Evolutionary conservation across 2,797 vertebrate genomes (phyloP), one percentile per base, ranked within the genome.

Genomic region (Spea hammondii): DNA sequence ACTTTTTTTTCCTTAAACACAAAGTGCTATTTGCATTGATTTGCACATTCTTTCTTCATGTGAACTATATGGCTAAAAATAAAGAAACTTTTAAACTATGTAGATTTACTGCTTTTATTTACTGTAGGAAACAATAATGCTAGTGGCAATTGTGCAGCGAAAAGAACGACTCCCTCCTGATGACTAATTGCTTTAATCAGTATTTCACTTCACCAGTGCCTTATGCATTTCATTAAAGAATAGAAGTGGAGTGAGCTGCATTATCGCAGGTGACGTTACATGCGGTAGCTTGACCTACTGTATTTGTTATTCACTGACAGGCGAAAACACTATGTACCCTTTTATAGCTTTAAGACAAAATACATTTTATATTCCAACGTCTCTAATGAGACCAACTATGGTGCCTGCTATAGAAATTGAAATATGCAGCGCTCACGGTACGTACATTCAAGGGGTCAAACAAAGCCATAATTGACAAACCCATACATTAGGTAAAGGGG

Each of bases 1-100:
- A 6, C 7, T 62, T 62, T 14, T 7, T 62, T 59, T n/a, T 6
- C 32, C 47, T 50, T 14, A 67, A 66, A 78, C 72, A 50, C 50
- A 72, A 55, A 47, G 65, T 65, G 62, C 8, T 11, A 78, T 78
- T 72, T 66, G 14, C 14, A 66, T 72, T 65, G 62, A 77, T 47
- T 65, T 11, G 8, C 4, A n/a, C 46, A 65, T 71, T 71, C 8
- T 48, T 65, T 46, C 6, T 66, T 6, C n/a, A 66, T 50, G 55
- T 48, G 44, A 72, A 55, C 17, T 66, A 4, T 17, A 51, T 51
- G n/a, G 8, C 51, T 54, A 17, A 32, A 46, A 66, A 57, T 72
- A 59, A 57, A 11, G 66, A 72, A 55, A n/a, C 44, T 78, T 65
- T 17, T 54, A 62, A 64, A 51, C 5, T 12, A 4, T 55, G 64